These are phyloP conservation scores for Macrotus californicus DNA, from an alignment of 2,113 vertebrate species.

Conservation along the genomic window DNA sequence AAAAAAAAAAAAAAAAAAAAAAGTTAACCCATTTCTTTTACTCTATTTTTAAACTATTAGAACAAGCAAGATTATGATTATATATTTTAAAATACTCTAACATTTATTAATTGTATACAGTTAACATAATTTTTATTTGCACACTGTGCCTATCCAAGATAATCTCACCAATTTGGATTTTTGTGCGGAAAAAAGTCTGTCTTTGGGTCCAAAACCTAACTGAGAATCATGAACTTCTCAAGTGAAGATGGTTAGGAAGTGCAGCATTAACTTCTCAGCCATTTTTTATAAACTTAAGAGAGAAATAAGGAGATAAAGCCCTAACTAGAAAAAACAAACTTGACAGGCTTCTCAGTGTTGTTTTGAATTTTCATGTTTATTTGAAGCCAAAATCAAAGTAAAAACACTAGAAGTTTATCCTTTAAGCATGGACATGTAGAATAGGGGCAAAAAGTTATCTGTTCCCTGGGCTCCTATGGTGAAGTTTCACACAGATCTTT, in stretches of 20 bases:
- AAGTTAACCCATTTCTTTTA: not conserved
- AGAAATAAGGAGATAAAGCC: not conserved
- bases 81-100: not conserved
- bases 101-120: not conserved
- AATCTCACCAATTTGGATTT: not conserved
- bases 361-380: not conserved
- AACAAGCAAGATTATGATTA: not conserved
- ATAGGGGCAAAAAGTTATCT: not conserved
- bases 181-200: not conserved
- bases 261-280: not conserved
- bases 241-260: not conserved
- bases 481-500: not conserved
- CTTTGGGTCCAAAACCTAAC: not conserved
- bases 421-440: not conserved
- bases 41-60: not conserved
- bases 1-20: not conserved
- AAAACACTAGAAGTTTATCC: not conserved
- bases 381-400: not conserved
- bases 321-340: not conserved
- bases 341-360: not conserved
- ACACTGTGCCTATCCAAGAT: not conserved
- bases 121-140: not conserved
- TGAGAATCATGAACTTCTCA: not conserved
- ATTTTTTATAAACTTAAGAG: not conserved
- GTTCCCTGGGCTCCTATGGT: no score